Conservation (phyloP, 2,888 invertebrate genomes). For the Scelioninae gen. 1 region DNA sequence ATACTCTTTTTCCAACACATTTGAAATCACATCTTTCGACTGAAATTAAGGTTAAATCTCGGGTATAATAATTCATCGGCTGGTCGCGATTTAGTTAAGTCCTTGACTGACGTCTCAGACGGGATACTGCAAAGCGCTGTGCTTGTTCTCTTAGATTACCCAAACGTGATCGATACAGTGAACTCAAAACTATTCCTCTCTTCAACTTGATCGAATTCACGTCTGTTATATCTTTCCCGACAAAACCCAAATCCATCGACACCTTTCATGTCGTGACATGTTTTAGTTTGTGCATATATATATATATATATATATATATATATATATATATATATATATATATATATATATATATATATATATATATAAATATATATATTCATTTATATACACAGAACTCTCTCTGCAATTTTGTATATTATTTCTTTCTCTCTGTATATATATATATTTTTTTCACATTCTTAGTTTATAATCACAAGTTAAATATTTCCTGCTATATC, state of each 20-base stretch:
- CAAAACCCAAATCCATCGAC: constrained; percentile 39
- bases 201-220: constrained; percentile 36
- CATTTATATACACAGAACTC: no score
- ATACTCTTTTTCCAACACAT: not conserved
- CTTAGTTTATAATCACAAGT: no score
- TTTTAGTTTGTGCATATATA: not conserved
- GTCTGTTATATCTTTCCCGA: constrained; percentile 22
- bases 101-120: constrained; percentile 48
- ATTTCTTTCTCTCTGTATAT: no score
- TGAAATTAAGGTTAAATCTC: constrained; percentile 40
- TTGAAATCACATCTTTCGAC: constrained; percentile 19
- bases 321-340: no score
- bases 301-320: no score
- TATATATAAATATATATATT: no score
- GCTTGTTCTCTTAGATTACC: constrained; percentile 46
- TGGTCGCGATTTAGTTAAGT: constrained; percentile 43
- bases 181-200: constrained; percentile 33
- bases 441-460: no score
- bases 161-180: constrained; percentile 43
- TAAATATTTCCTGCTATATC: no score
- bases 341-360: no score
- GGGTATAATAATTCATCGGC: constrained; percentile 50
- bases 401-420: no score
- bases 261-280: constrained; percentile 37
- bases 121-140: constrained; percentile 40